These are phyloP conservation scores for Lepidothrix coronata DNA, from an alignment of 2,113 vertebrate genomes.

Conservation along the genomic window DNA sequence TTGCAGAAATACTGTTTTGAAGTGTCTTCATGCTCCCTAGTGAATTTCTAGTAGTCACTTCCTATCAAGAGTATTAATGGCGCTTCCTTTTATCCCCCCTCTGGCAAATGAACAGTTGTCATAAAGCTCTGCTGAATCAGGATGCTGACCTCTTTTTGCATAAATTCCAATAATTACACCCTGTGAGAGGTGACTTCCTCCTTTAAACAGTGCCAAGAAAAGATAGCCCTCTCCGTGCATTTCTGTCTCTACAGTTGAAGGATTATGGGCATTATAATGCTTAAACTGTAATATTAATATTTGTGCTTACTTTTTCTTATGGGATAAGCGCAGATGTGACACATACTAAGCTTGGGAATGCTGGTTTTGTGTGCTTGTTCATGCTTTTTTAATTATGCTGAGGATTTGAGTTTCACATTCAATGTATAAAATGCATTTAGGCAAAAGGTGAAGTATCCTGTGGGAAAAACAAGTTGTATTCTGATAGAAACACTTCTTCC, in stretches of 20 bases:
- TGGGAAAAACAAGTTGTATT: background rate
- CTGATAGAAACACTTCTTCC: background rate
- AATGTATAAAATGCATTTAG: background rate
- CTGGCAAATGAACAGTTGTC: slow-evolving; percentile 20
- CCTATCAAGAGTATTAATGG: slow-evolving; percentile 10
- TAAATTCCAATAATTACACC: slow-evolving; percentile 9
- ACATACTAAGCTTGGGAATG: background rate
- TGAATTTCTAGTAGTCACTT: slow-evolving; percentile 25
- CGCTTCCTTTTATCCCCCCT: background rate
- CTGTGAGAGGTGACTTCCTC: slow-evolving; percentile 7
- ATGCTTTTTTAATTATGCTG: background rate
- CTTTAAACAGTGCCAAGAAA: background rate
- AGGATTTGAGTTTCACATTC: background rate
- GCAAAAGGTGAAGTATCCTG: background rate
- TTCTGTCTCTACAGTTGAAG: background rate
- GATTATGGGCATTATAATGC: background rate
- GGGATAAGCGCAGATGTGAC: background rate
- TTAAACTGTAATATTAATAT: background rate
- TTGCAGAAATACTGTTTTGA: slow-evolving; percentile 12
- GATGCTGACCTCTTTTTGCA: slow-evolving; percentile 46
- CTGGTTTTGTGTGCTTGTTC: background rate
- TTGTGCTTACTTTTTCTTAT: background rate
- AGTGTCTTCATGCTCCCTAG: background rate
- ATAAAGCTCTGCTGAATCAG: slow-evolving; percentile 14
- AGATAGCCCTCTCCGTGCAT: background rate